Base-by-base conservation (phyloP, 2,888 invertebrate species). In the Myopa testacea region DNA sequence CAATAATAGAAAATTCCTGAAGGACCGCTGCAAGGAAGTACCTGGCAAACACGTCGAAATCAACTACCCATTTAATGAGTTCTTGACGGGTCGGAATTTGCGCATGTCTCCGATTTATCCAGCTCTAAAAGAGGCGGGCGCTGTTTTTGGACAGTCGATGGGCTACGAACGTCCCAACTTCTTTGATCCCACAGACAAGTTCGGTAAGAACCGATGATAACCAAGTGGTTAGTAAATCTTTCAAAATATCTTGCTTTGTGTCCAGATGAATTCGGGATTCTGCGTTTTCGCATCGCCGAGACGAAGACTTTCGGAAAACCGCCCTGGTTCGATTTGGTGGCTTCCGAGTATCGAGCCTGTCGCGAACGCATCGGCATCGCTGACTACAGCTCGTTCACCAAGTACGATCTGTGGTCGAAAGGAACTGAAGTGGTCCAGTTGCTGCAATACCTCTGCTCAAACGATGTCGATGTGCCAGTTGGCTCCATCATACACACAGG, bases 311-410 rank as follows among this genome's bases (percentile, higher is more conserved):
- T 96, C 88, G 95, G 95, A 70, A 97, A 97, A 86, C 98, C 98
- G 1, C 93, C 92, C 34, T 99, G 98, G 98, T 97, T 97, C 89
- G 95, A 96, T 80, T 91, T 92, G 71, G 97, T 97, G 0, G 93
- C 94, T 73, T 90, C 92, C 1, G 99, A 99, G 88, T 99, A 99
- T 89, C 94, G 94, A 86, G 96, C 97, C 0, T 98, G 98, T 85
- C 92, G 98, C 75, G 98, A 98, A 89, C 92, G 94, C 3, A 94
- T 98, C 76, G 98, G 98, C 19, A 90, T 99, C 3, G 94, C 98
- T 75, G 99, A 99, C 90, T 99, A 99, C 91, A 98, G 98, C 3
- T 98, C 98, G 0, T 99, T 98, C 89, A 96, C 98, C 14, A 99
- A 99, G 91, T 94, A 97, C 80, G 98, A 98, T 90, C 90, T 99